These are phyloP conservation scores for Octopus bimaculoides DNA, from an alignment of 1,140 invertebrate species.

Conservation along the genomic window DNA sequence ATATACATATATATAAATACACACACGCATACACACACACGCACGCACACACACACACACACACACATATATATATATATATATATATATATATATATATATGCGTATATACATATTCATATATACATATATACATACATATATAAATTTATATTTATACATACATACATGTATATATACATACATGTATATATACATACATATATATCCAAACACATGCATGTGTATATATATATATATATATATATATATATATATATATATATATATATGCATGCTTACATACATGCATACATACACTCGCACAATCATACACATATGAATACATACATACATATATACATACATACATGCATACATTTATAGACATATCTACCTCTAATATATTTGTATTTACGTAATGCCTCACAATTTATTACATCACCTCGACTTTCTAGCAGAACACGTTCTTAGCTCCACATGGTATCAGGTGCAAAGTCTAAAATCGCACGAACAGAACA, in stretches of 20 bases:
- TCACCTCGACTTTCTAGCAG: too few species aligned
- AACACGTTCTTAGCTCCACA: too few species aligned
- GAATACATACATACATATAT: background rate
- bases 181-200: conserved; percentile 14
- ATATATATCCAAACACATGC: background rate
- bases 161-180: conserved; percentile 20
- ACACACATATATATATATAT: conserved; percentile 18
- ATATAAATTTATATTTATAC: conserved; percentile 20
- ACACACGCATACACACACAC: conserved; percentile 23
- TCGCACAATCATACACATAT: background rate
- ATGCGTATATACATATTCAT: conserved; percentile 13
- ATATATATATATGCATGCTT: background rate
- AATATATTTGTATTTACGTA: background rate
- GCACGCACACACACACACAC: conserved; percentile 17
- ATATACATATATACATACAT: conserved; percentile 21
- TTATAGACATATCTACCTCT: background rate
- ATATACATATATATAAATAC: conserved; percentile 24
- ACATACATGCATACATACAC: background rate
- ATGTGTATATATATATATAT: background rate
- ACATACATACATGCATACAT: background rate
- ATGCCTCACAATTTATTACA: too few species aligned
- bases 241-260: background rate
- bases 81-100: background rate
- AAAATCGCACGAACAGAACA: too few species aligned
- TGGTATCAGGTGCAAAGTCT: too few species aligned